Evolutionary conservation across 2,113 vertebrate genomes (phyloP).

Genomic region (Chascanopsetta lugubris): DNA sequence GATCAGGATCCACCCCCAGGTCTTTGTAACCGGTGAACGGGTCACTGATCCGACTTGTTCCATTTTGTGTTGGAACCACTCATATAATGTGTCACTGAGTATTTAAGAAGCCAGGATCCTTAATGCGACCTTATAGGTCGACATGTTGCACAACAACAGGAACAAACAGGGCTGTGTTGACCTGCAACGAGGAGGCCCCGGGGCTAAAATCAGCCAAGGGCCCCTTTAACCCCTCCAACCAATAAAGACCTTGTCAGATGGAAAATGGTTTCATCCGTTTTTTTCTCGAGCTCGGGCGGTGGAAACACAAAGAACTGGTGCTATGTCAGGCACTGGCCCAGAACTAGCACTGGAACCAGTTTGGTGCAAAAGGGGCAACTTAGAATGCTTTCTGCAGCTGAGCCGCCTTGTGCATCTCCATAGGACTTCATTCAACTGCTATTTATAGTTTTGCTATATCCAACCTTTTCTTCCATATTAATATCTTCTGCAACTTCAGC

Average conservation of each 20-base stretch:
- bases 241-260: not conserved
- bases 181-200: not conserved
- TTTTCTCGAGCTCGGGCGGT: too few relatives aligned
- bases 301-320: too few relatives aligned
- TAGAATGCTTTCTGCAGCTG: not conserved
- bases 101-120: not conserved
- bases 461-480: too few relatives aligned
- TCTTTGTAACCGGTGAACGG: not conserved
- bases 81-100: not conserved
- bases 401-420: too few relatives aligned
- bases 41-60: not conserved
- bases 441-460: too few relatives aligned
- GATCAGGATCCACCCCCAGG: not conserved
- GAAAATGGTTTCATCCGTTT: not conserved
- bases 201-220: not conserved
- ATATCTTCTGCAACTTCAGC: too few relatives aligned
- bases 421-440: too few relatives aligned
- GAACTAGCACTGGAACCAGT: too few relatives aligned
- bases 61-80: not conserved
- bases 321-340: too few relatives aligned
- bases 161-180: not conserved
- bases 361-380: too few relatives aligned
- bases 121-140: not conserved
- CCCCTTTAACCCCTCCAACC: not conserved
- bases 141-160: not conserved